Evolutionary conservation across 2,797 vertebrate genomes (phyloP).

Genomic region (Poecilia wingei): DNA sequence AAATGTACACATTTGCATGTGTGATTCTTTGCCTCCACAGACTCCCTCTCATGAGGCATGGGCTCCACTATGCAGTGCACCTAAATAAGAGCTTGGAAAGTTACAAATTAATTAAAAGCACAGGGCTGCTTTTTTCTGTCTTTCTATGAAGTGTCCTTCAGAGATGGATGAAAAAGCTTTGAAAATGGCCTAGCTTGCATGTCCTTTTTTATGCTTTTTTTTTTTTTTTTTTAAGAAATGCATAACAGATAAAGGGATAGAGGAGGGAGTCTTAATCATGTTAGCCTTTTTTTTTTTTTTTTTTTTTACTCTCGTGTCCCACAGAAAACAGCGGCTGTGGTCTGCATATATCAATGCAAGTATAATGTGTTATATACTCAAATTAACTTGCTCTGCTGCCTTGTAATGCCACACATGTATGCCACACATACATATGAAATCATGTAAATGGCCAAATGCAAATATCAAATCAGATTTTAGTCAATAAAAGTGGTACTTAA

Average conservation of each 20-base stretch:
- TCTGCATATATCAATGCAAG: conserved; percentile 11
- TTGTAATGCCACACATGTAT: conserved; percentile 7
- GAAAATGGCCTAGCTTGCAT: conserved; percentile 52
- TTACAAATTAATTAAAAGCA: conserved; percentile 69
- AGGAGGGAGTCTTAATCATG: conserved; percentile 52
- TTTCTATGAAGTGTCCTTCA: conserved; percentile 57
- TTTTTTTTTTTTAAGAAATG: conserved; percentile 47
- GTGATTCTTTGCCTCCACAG: conserved; percentile 32
- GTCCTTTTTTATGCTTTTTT: conserved; percentile 44
- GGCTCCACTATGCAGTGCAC: conserved; percentile 34
- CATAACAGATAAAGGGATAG: conserved; percentile 42
- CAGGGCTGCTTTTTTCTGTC: conserved; percentile 29
- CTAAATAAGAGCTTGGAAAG: conserved; percentile 52
- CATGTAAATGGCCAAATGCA: neutral
- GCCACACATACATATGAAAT: neutral
- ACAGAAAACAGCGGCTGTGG: conserved; percentile 28
- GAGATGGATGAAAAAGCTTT: conserved; percentile 48
- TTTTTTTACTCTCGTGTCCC: conserved; percentile 25
- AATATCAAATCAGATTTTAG: conserved; percentile 17
- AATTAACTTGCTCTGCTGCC: conserved; percentile 11
- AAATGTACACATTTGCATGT: conserved; percentile 29
- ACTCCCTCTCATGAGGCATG: conserved; percentile 35
- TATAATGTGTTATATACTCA: conserved; percentile 9
- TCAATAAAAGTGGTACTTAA: conserved; percentile 43
- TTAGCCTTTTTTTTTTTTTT: neutral